Base-by-base conservation (phyloP, 1,140 invertebrate genomes). In the Bicyclus anynana region DNA sequence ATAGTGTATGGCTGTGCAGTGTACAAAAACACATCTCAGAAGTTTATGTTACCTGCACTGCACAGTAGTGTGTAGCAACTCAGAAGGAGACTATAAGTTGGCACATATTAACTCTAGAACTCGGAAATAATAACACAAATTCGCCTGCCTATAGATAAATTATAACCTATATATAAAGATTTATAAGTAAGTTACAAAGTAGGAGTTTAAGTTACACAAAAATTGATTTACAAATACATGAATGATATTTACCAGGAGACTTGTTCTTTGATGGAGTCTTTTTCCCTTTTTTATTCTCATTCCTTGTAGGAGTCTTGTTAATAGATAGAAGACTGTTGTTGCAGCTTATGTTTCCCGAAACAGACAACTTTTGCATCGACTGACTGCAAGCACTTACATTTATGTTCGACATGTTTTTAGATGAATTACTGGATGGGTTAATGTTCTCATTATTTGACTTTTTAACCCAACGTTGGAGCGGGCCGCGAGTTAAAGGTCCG, bases 381-480 rank as follows among this genome's bases (percentile, higher is more conserved):
- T 90, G 85, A 66, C 91, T 92, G 29, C 88, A 86, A 50, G 89
- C 89, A 66, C 77, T 89, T 21, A 87, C 51, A 46, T 84, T 89
- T 29, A 77, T 64, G 66, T 87, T 89, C 12, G 84, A 84, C 44
- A 77, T 68, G 58, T 87, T 88, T 53, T 87, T 87, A 20, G 77
- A 72, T 0, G 82, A 89, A 18, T 70, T 64, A 58, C 76, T 89
- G 7, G 72, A 62, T 9, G 77, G 75, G 61, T 81, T 87, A 38
- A 79, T 72, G 47, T 89, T 89, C 58, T 87, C 87, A 53, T 66
- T 82, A 26, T 67, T 73, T 10, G 69, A 69, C 59, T 95, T 95
- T 69, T 94, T 94, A 59, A 94, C 93, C 93, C 94, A 96, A 46
- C 94, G 89, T 14, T 94, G 94, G n/a, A 91, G 75, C 16, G 94